Conservation (phyloP, 2,888 invertebrate genomes). For the Saturnia pavonia region DNA sequence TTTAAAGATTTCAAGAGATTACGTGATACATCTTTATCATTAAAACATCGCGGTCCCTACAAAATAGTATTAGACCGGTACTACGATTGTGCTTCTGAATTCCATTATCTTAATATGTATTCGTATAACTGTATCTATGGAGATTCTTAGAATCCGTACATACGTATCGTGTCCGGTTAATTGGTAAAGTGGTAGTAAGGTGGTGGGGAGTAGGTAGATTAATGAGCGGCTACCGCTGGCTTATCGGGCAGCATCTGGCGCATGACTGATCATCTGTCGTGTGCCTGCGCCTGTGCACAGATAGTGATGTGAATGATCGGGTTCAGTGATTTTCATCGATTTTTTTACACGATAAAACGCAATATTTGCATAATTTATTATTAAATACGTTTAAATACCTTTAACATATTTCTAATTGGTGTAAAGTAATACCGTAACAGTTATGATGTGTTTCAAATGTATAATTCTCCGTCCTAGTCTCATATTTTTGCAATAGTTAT, state of each 20-base stretch:
- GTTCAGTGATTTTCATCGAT: slow-evolving; percentile 35
- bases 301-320: slow-evolving; percentile 48
- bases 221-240: slow-evolving; percentile 80
- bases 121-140: slow-evolving; percentile 22
- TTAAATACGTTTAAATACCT: no score
- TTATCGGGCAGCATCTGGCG: slow-evolving; percentile 79
- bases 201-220: slow-evolving; percentile 74
- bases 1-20: slow-evolving; percentile 1
- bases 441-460: no score
- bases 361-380: neutral
- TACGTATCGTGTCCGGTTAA: slow-evolving; percentile 69
- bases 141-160: slow-evolving; percentile 20
- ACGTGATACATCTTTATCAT: neutral
- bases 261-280: slow-evolving; percentile 82
- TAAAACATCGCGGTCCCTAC: neutral
- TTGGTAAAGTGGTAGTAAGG: slow-evolving; percentile 67
- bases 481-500: no score
- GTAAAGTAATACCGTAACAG: neutral
- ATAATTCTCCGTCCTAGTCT: no score
- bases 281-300: slow-evolving; percentile 70
- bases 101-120: slow-evolving; percentile 13
- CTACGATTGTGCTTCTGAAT: slow-evolving; percentile 10
- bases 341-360: slow-evolving; percentile 17
- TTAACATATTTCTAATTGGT: neutral
- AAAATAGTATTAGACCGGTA: slow-evolving; percentile 5